phyloP scores from a whole-genome alignment of 35 echinoderm and acorn worm genomes.

The Heliocidaris tuberculata region DNA sequence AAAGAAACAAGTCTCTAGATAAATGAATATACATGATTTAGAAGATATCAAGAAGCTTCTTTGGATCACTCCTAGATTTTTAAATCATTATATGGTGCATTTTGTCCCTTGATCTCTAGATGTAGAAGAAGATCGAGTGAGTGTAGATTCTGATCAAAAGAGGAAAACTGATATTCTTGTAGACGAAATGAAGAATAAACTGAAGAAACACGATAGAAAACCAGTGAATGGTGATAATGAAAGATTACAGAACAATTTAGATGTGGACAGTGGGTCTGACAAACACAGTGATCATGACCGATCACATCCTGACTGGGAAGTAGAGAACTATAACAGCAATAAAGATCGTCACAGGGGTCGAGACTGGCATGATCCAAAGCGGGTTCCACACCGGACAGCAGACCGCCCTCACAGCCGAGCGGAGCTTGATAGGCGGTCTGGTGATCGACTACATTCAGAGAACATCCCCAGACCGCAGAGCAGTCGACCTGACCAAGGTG shows the following conservation, averaged over 20 bases:
- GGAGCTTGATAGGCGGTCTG: slow-evolving; percentile 33
- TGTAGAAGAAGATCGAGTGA: slow-evolving; percentile 22
- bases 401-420: slow-evolving; percentile 42
- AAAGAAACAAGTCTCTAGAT: neutral
- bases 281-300: neutral
- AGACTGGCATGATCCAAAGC: slow-evolving; percentile 26
- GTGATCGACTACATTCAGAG: slow-evolving; percentile 17
- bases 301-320: slow-evolving; percentile 41
- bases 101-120: slow-evolving; percentile 1
- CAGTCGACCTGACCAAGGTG: slow-evolving; percentile 18
- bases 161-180: slow-evolving; percentile 39
- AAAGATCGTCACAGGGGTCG: neutral
- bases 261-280: slow-evolving; percentile 19
- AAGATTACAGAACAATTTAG: slow-evolving; percentile 23
- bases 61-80: neutral
- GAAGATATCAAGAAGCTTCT: neutral
- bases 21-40: neutral
- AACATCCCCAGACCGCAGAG: neutral
- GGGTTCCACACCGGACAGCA: neutral
- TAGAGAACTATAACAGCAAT: slow-evolving; percentile 47
- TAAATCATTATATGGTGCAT: neutral
- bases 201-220: slow-evolving; percentile 23
- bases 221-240: slow-evolving; percentile 22
- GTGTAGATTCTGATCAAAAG: slow-evolving; percentile 45
- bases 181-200: slow-evolving; percentile 47